Evolutionary conservation across 2,797 vertebrate genomes (phyloP).

Genomic region (Pseudomugil tenellus): DNA sequence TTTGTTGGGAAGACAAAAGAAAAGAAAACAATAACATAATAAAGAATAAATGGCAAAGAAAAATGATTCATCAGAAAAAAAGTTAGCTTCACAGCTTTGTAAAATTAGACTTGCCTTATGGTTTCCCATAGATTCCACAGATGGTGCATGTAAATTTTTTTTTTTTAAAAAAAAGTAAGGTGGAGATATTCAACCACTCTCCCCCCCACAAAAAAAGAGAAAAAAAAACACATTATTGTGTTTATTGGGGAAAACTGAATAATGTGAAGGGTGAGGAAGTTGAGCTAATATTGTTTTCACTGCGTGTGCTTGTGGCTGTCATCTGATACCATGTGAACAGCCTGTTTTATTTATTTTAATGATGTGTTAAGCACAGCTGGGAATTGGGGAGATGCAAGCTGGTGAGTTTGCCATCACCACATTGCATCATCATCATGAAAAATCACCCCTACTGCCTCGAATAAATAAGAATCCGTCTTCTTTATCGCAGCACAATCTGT

Average conservation of each 20-base stretch:
- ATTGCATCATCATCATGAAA: conserved; percentile 42
- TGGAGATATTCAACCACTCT: neutral
- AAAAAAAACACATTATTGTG: neutral
- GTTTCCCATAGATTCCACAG: neutral
- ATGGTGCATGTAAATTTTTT: neutral
- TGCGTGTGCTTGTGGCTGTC: neutral
- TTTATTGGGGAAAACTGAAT: neutral
- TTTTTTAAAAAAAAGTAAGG: neutral
- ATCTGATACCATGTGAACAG: conserved; percentile 12
- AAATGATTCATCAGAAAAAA: neutral
- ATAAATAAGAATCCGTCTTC: conserved; percentile 19
- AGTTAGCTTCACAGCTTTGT: neutral
- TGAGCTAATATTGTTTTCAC: conserved; percentile 8
- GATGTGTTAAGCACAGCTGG: conserved; percentile 19
- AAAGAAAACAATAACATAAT: conserved; percentile 6
- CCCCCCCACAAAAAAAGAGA: neutral
- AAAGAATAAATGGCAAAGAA: neutral
- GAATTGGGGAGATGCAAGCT: conserved; percentile 1
- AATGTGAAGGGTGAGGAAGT: too few relatives aligned
- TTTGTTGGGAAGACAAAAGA: neutral
- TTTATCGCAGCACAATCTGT: neutral
- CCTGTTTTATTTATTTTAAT: conserved; percentile 14
- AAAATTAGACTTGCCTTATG: conserved; percentile 8
- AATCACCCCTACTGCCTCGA: conserved; percentile 5
- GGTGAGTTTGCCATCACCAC: conserved; percentile 20